Conservation (phyloP, 2,113 vertebrate species). For the Cynocephalus volans region DNA sequence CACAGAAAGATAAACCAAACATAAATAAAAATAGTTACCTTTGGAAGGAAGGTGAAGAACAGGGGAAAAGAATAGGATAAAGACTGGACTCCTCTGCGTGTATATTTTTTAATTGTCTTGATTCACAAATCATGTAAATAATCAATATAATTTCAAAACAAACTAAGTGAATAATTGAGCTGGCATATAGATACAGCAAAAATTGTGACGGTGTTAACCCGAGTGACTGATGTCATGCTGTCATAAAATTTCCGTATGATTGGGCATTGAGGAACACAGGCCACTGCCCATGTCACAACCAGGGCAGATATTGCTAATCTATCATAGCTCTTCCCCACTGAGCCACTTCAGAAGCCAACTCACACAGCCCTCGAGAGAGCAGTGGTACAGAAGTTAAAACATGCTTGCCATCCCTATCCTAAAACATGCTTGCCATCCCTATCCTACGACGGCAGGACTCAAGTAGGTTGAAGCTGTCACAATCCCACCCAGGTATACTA, state of each 20-base stretch:
- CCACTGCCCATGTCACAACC: background rate
- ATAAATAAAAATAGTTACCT: conserved; percentile 36
- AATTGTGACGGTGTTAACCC: background rate
- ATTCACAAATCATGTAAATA: background rate
- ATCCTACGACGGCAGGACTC: background rate
- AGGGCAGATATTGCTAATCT: background rate
- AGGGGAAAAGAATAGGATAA: background rate
- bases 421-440: background rate
- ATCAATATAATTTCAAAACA: conserved; percentile 44
- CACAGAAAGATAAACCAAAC: conserved; percentile 55
- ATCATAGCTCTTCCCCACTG: background rate
- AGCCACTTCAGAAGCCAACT: background rate
- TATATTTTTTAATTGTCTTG: background rate
- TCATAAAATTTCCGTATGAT: background rate
- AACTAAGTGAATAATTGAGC: background rate
- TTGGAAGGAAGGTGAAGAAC: background rate
- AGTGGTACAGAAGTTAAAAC: background rate
- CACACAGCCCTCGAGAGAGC: background rate
- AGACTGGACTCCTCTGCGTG: background rate
- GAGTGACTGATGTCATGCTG: background rate
- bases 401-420: background rate
- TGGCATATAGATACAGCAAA: background rate
- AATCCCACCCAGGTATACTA: background rate
- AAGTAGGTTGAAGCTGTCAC: background rate
- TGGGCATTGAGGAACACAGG: background rate